These are phyloP conservation scores for Hyposmocoma kahamanoa DNA, from an alignment of 1,140 invertebrate species.

Conservation along the genomic window DNA sequence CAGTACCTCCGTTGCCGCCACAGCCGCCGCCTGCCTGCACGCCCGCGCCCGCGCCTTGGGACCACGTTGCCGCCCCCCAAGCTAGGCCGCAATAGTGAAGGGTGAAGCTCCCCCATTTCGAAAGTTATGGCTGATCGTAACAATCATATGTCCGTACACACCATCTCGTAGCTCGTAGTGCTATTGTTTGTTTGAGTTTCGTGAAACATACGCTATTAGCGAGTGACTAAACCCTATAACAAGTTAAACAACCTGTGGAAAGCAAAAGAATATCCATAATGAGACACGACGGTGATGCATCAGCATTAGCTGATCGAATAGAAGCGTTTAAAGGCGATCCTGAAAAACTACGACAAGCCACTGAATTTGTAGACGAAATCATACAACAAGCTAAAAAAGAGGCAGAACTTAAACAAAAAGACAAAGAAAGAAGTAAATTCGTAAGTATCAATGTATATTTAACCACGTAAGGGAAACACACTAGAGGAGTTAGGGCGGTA, in stretches of 20 bases:
- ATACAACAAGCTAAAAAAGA: slow-evolving; percentile 67
- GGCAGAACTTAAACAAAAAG: slow-evolving; percentile 68
- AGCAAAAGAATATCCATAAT: slow-evolving; percentile 28
- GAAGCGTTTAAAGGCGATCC: slow-evolving; percentile 65
- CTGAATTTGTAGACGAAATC: slow-evolving; percentile 68
- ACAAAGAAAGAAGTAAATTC: slow-evolving; percentile 69
- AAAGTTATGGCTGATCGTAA: slow-evolving; percentile 13
- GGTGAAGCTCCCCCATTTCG: slow-evolving; percentile 11
- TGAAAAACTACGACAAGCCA: slow-evolving; percentile 61
- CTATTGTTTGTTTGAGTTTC: slow-evolving; percentile 9
- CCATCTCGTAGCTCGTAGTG: slow-evolving; percentile 12
- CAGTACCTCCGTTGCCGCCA: slow-evolving; percentile 40
- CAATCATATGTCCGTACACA: slow-evolving; percentile 5
- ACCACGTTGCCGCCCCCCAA: slow-evolving; percentile 14
- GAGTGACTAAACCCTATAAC: background rate
- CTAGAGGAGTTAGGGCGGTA: slow-evolving; percentile 63
- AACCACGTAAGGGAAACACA: slow-evolving; percentile 49
- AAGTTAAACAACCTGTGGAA: slow-evolving; percentile 10
- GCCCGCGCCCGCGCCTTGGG: slow-evolving; percentile 19
- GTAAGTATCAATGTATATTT: slow-evolving; percentile 72
- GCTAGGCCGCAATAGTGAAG: slow-evolving; percentile 16
- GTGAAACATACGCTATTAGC: slow-evolving; percentile 4
- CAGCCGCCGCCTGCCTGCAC: slow-evolving; percentile 24
- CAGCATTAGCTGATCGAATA: slow-evolving; percentile 50
- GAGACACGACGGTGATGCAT: slow-evolving; percentile 50